Conservation (phyloP, 2,888 invertebrate species). For the Calephelis perditalis region DNA sequence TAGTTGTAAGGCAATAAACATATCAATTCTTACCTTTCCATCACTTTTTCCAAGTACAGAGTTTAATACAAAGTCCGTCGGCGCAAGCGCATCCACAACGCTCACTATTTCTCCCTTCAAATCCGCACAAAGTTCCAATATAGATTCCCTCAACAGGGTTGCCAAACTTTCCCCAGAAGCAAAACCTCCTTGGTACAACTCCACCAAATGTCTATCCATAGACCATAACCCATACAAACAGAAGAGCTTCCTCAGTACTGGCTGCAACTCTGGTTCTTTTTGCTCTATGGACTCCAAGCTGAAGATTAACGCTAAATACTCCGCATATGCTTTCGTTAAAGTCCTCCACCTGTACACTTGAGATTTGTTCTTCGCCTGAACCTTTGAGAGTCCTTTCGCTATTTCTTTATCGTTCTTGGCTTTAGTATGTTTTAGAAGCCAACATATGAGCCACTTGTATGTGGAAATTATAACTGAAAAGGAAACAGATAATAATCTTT, state of each 20-base stretch:
- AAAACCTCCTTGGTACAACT: conserved; percentile 84
- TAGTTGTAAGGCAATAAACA: too few relatives aligned
- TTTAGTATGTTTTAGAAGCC: conserved; percentile 84
- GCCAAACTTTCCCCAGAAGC: conserved; percentile 75
- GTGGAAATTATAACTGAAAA: conserved; percentile 82
- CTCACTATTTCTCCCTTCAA: conserved; percentile 87
- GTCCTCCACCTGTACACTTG: conserved; percentile 89
- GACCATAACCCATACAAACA: conserved; percentile 61
- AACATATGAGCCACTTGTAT: conserved; percentile 91
- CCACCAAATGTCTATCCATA: conserved; percentile 83
- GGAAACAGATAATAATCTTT: conserved; percentile 11
- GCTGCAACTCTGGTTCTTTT: conserved; percentile 52
- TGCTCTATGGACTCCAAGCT: conserved; percentile 65
- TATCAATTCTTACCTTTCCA: conserved; percentile 81
- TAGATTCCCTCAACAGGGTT: conserved; percentile 80
- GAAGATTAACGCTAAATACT: conserved; percentile 79
- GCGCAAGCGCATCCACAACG: conserved; percentile 91
- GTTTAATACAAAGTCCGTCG: conserved; percentile 93
- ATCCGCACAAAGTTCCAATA: conserved; percentile 82
- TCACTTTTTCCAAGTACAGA: conserved; percentile 91
- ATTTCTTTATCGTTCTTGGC: conserved; percentile 77
- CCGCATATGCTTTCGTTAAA: conserved; percentile 87
- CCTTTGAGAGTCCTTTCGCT: conserved; percentile 79
- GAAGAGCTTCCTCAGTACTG: conserved; percentile 69
- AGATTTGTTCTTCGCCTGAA: conserved; percentile 86